Base-by-base conservation (phyloP, 2,113 vertebrate genomes). In the Anhinga rufa region DNA sequence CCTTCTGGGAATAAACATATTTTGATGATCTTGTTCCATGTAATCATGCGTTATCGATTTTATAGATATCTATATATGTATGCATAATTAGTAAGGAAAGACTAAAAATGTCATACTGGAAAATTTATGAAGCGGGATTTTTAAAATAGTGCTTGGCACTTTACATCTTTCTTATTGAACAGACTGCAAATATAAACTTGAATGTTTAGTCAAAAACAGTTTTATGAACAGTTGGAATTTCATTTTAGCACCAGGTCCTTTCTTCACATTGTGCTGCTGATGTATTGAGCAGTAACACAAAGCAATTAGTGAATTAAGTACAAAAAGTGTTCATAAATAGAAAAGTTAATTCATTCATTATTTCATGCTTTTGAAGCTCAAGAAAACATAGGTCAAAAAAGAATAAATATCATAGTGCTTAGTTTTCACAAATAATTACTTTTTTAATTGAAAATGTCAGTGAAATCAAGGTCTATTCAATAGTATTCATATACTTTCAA, bases 351-450 rank as follows among this genome's bases (percentile, higher is more conserved):
- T 94, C 28, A 80, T 82, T 91, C 58, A n/a, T 36, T 80, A 15
- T 79, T 93, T 75, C 17, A 10, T 85, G 46, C 26, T 88, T 87
- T 96, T 34, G 57, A 80, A 54, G 29, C 74, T 82, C 44, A 55
- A 74, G 86, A 60, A 91, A 84, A 64, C 42, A 55, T 20, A 55
- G 64, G 46, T 81, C 40, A 86, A 24, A 83, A 71, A 90, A 70
- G n/a, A 74, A 55, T 77, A 83, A 54, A 60, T 87, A 70, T 58
- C 48, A 36, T 7, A 78, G 31, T 64, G 17, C 28, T 46, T 93
- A 84, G 19, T 94, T 96, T 94, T 93, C 84, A 86, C n/a, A 82
- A 93, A 90, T 76, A 93, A 77, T 86, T 92, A 81, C 19, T 25
- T 84, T 88, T 97, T 85, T 15, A 93, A 89, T 76, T 85, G 44